A percentile compares a stretch with the other conserved stretches of the same genome.
These are phyloP conservation scores for Mirounga angustirostris DNA, from an alignment of 2,113 vertebrate genomes.

Conservation along the genomic window DNA sequence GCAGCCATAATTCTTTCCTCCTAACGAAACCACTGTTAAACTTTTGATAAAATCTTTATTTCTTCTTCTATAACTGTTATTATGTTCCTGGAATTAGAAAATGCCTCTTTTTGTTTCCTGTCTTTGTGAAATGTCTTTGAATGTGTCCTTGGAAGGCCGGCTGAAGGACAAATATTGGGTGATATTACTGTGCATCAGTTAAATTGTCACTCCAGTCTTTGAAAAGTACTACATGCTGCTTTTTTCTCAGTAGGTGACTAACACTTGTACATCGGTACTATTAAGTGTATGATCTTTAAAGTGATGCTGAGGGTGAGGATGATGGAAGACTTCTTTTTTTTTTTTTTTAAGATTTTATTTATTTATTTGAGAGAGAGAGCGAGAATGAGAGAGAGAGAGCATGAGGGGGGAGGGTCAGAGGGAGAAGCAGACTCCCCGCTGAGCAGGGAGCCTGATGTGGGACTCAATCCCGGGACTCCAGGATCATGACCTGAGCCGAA, in stretches of 20 bases:
- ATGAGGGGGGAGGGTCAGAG: too few species aligned
- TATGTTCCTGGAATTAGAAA: slow-evolving; percentile 40
- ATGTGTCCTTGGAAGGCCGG: slow-evolving; percentile 8
- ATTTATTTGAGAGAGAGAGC: too few species aligned
- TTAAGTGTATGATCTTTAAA: background rate
- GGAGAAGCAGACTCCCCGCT: too few species aligned
- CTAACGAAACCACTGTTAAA: background rate
- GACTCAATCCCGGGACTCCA: too few species aligned
- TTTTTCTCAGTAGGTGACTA: slow-evolving; percentile 27
- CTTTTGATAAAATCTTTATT: background rate
- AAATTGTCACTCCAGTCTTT: slow-evolving; percentile 16
- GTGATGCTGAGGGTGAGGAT: background rate
- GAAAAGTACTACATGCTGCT: background rate
- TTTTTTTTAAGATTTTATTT: too few species aligned
- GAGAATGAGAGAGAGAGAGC: too few species aligned
- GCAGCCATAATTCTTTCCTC: background rate
- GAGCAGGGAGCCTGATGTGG: too few species aligned
- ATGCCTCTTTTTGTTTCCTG: slow-evolving; percentile 29
- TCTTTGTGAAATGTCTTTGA: slow-evolving; percentile 58
- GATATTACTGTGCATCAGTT: background rate
- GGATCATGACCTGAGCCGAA: too few species aligned
- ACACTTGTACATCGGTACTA: background rate
- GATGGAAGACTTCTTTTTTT: background rate
- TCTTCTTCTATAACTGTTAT: slow-evolving; percentile 12
- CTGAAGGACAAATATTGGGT: slow-evolving; percentile 15